These are phyloP conservation scores for Drosophila suboccidentalis DNA, from an alignment of 2,888 invertebrate species.

Conservation along the genomic window DNA sequence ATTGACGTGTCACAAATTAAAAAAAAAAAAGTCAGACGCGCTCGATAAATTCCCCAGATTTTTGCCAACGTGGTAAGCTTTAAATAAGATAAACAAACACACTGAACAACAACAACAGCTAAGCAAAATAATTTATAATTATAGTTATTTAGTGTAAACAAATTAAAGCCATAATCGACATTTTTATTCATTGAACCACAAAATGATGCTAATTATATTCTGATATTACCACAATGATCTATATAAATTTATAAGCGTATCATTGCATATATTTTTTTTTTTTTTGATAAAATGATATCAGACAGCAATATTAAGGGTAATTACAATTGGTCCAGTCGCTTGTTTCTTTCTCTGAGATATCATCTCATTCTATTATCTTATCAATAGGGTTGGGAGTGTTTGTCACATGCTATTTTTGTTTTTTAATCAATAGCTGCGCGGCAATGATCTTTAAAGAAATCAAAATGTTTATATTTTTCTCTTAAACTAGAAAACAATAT, in stretches of 20 bases:
- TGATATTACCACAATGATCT: neutral
- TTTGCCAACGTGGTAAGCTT: slow-evolving; percentile 47
- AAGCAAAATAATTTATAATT: neutral
- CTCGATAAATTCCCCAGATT: slow-evolving; percentile 41
- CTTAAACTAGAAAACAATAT: slow-evolving; percentile 2
- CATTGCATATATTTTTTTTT: too few species aligned
- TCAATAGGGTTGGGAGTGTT: slow-evolving; percentile 11
- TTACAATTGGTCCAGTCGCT: slow-evolving; percentile 30
- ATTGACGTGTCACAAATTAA: slow-evolving; percentile 66
- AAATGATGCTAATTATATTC: slow-evolving; percentile 4
- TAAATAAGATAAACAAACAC: slow-evolving; percentile 9
- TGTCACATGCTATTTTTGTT: neutral
- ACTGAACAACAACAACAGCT: neutral
- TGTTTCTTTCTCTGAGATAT: neutral
- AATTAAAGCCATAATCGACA: neutral
- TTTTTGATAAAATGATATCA: neutral
- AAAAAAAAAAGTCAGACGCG: slow-evolving; percentile 27
- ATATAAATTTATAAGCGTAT: neutral
- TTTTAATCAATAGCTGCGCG: neutral
- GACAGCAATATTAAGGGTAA: neutral
- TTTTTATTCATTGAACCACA: slow-evolving; percentile 2
- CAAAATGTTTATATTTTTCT: slow-evolving; percentile 1
- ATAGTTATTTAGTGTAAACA: neutral
- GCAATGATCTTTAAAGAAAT: neutral
- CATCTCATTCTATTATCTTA: slow-evolving; percentile 31